Evolutionary conservation across 2,888 invertebrate genomes (phyloP).

Genomic region (Steinernema scapterisci): DNA sequence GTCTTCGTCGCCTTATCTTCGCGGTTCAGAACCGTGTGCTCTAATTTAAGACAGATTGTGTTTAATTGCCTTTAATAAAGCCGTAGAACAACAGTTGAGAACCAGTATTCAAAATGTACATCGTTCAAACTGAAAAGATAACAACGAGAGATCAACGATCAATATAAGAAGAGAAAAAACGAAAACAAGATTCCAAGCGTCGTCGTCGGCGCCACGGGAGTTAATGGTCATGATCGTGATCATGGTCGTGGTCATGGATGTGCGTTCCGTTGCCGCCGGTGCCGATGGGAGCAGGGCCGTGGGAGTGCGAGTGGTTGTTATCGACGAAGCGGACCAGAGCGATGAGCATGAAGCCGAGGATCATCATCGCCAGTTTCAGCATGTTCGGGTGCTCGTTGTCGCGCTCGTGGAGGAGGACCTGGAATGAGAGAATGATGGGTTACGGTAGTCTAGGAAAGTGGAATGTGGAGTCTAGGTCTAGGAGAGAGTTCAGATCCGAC

Average conservation of each 20-base stretch:
- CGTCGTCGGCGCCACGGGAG: too few relatives aligned
- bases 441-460: slow-evolving; percentile 68
- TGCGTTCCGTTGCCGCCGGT: not conserved
- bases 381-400: slow-evolving; percentile 67
- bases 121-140: not conserved
- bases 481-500: not conserved
- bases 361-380: slow-evolving; percentile 55
- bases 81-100: not conserved
- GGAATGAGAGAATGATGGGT: slow-evolving; percentile 77
- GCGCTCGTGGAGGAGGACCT: slow-evolving; percentile 70
- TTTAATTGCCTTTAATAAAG: not conserved
- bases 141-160: not conserved
- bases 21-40: not conserved
- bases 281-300: not conserved
- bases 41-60: not conserved
- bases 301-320: slow-evolving; percentile 41
- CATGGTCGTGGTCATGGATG: slow-evolving; percentile 4
- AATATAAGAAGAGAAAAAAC: not conserved
- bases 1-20: not conserved
- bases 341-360: slow-evolving; percentile 63
- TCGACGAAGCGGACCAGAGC: slow-evolving; percentile 56
- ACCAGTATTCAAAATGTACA: not conserved
- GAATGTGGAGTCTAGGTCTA: not conserved
- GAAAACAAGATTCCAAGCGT: not conserved
- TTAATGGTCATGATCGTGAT: not conserved